A percentile compares a stretch with the other conserved stretches of the same genome.
phyloP scores from a whole-genome alignment of 2,113 vertebrate genomes.

The Phrynocephalus versicolor region DNA sequence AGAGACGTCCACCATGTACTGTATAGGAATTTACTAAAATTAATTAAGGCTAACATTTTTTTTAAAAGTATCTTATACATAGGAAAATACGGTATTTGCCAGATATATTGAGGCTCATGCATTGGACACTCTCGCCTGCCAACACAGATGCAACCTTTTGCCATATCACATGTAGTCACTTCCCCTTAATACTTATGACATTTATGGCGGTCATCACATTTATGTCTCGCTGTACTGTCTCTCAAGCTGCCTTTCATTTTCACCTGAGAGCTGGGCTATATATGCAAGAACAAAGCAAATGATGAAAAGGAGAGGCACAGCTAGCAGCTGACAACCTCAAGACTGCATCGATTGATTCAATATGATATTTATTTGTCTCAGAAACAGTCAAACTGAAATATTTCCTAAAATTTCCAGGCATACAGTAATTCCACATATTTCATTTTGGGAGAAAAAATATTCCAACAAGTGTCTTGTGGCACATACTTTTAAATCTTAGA shows the following conservation, averaged over 20 bases:
- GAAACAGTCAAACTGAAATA: background rate
- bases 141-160: no score
- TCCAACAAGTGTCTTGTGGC: slow-evolving; percentile 10
- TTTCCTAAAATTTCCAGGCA: background rate
- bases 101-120: no score
- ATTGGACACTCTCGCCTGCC: no score
- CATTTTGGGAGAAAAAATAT: slow-evolving; percentile 40
- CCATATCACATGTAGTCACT: no score
- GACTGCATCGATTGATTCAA: background rate
- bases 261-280: background rate
- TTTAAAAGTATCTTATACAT: no score
- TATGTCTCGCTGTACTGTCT: background rate
- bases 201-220: no score
- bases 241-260: background rate
- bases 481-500: slow-evolving; percentile 22
- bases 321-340: background rate
- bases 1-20: no score
- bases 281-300: background rate
- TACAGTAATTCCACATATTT: slow-evolving; percentile 22
- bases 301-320: background rate
- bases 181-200: no score
- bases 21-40: no score
- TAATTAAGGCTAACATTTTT: no score
- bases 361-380: background rate
- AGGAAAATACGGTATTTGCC: no score